Evolutionary conservation across 2,888 invertebrate genomes (phyloP), one percentile per base, ranked within the genome.

Genomic region (Idaea biselata): DNA sequence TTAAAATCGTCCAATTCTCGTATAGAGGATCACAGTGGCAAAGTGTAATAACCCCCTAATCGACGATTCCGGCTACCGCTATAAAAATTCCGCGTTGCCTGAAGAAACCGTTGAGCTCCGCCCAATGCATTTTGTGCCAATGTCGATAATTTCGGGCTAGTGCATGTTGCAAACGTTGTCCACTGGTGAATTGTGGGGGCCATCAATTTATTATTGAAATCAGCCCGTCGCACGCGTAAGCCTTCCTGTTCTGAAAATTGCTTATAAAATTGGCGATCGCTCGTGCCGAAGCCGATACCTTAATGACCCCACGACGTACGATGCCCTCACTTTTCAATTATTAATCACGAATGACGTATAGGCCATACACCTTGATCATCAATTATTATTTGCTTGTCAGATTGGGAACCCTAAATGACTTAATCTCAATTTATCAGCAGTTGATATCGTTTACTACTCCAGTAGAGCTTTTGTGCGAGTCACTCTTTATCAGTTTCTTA

Each of bases 191-290:
- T 86, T 86, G 85, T 82, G 83, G 79, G 74, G 44, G 74, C 77
- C 84, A 84, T 87, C 89, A 88, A 91, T 91, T 91, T 91, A 89
- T 90, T 91, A 91, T 90, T 89, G 84, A 90, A 91, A 89, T 88
- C 86, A 86, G 44, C 83, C 77, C 80, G 84, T 83, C 86, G 84
- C 87, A 82, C 83, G 82, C 80, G 84, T 79, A 44, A 72, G 75
- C 82, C 86, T 63, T 55, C 86, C 88, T 87, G 89, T 80, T 84
- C 78, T 67, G 77, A 74, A 90, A 91, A 91, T 91, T 90, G 86
- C 82, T 83, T 84, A 86, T 83, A 82, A 91, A 90, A 91, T 91
- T 90, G 90, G 85, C 83, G 74, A 83, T 73, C 88, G 84, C 90
- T 87, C 88, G 89, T 87, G 88, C 87, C 84, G 77, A 17, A 55